Percentiles rank a stretch among this genome's conserved stretches.
Evolutionary conservation across 1,140 invertebrate genomes (phyloP).

Genomic region (Lethrus apterus): DNA sequence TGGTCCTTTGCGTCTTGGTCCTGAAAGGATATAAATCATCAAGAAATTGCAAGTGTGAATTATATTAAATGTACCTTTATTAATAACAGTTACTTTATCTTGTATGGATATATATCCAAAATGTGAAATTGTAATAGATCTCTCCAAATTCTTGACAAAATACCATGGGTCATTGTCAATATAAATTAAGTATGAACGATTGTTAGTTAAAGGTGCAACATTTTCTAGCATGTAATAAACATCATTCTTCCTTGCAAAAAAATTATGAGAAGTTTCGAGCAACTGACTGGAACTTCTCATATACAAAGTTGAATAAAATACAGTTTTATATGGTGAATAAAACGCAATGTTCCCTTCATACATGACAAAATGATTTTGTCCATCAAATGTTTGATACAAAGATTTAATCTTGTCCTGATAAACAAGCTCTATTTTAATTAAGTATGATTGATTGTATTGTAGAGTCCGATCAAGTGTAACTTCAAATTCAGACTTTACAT

Average conservation of each 20-base stretch:
- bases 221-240: neutral
- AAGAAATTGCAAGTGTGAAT: neutral
- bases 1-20: neutral
- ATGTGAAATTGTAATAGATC: slow-evolving; percentile 18
- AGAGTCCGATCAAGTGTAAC: neutral
- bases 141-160: slow-evolving; percentile 7
- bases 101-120: slow-evolving; percentile 18
- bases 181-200: neutral
- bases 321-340: slow-evolving; percentile 19
- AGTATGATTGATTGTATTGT: too few species aligned
- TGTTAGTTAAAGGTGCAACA: neutral
- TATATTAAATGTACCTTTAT: slow-evolving; percentile 22
- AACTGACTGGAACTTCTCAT: neutral
- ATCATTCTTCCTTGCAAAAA: neutral
- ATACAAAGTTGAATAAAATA: slow-evolving; percentile 1
- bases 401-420: slow-evolving; percentile 8
- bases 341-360: slow-evolving; percentile 15
- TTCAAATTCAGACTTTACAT: neutral
- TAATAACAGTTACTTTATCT: slow-evolving; percentile 14
- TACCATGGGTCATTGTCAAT: neutral
- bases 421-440: neutral
- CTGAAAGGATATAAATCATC: neutral
- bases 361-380: slow-evolving; percentile 10
- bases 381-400: neutral
- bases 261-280: neutral